phyloP scores from a whole-genome alignment of 2,888 invertebrate species.

The Horisme vitalbata region DNA sequence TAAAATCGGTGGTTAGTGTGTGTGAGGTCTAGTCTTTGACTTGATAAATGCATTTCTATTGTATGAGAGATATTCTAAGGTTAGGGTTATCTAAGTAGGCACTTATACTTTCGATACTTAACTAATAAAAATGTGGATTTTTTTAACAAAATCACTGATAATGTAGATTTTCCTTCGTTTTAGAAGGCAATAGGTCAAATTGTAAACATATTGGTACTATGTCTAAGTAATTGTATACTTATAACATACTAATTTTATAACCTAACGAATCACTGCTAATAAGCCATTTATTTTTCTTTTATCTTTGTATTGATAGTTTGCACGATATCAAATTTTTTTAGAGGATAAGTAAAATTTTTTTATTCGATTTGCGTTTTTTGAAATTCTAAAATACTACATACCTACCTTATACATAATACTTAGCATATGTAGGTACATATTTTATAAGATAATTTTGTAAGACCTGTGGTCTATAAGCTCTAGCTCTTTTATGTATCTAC shows the following conservation, averaged over 20 bases:
- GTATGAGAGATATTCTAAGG: slow-evolving; percentile 4
- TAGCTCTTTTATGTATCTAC: slow-evolving; percentile 40
- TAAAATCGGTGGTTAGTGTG: slow-evolving; percentile 5
- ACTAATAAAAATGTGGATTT: too few species aligned
- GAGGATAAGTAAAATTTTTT: not conserved
- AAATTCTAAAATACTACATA: too few species aligned
- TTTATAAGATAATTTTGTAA: slow-evolving; percentile 46
- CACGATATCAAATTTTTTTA: too few species aligned
- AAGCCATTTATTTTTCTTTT: not conserved
- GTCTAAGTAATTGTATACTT: too few species aligned
- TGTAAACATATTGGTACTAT: slow-evolving; percentile 4
- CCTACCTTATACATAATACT: too few species aligned
- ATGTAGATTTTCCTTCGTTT: slow-evolving; percentile 34
- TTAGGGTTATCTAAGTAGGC: not conserved
- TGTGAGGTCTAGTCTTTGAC: slow-evolving; percentile 23
- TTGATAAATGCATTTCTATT: slow-evolving; percentile 22
- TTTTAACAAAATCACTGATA: not conserved
- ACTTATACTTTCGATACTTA: too few species aligned
- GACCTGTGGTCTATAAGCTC: slow-evolving; percentile 77
- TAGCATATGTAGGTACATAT: too few species aligned
- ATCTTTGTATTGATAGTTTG: too few species aligned
- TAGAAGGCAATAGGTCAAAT: slow-evolving; percentile 33
- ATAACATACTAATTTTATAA: too few species aligned
- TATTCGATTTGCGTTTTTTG: too few species aligned
- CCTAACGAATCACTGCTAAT: not conserved